These are phyloP conservation scores for Drosophila putrida DNA, from an alignment of 2,888 invertebrate species.

Conservation along the genomic window DNA sequence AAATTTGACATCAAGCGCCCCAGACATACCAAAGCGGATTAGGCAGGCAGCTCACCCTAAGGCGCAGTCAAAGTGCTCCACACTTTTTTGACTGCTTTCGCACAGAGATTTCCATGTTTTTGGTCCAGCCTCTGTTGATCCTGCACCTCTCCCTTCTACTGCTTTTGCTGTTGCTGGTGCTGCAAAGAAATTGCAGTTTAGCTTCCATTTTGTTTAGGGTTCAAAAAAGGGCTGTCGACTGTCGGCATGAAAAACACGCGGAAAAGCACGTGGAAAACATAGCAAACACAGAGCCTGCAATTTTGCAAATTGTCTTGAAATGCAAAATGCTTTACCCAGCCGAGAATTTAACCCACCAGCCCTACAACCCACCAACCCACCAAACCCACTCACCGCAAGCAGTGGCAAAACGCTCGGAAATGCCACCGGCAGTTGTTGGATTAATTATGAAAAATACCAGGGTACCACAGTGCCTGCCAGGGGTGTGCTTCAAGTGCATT, in stretches of 20 bases:
- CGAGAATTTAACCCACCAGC: slow-evolving; percentile 23
- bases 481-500: slow-evolving; percentile 35
- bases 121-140: not conserved
- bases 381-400: slow-evolving; percentile 40
- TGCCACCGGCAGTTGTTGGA: slow-evolving; percentile 76
- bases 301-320: slow-evolving; percentile 76
- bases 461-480: slow-evolving; percentile 9
- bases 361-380: not conserved
- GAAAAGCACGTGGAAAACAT: slow-evolving; percentile 28
- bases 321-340: slow-evolving; percentile 47
- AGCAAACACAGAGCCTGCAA: slow-evolving; percentile 55
- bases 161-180: slow-evolving; percentile 4
- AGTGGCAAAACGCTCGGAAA: slow-evolving; percentile 69
- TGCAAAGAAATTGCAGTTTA: slow-evolving; percentile 58
- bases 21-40: slow-evolving; percentile 79
- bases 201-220: slow-evolving; percentile 52
- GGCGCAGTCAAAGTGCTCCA: slow-evolving; percentile 52
- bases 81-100: slow-evolving; percentile 20
- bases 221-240: slow-evolving; percentile 43
- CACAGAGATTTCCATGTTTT: slow-evolving; percentile 18
- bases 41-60: slow-evolving; percentile 53
- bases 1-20: slow-evolving; percentile 74
- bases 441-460: slow-evolving; percentile 75
- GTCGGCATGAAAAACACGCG: slow-evolving; percentile 38
- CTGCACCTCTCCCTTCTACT: not conserved